Evolutionary conservation across 1,140 invertebrate genomes (phyloP).

Genomic region (Meteorus sp.): DNA sequence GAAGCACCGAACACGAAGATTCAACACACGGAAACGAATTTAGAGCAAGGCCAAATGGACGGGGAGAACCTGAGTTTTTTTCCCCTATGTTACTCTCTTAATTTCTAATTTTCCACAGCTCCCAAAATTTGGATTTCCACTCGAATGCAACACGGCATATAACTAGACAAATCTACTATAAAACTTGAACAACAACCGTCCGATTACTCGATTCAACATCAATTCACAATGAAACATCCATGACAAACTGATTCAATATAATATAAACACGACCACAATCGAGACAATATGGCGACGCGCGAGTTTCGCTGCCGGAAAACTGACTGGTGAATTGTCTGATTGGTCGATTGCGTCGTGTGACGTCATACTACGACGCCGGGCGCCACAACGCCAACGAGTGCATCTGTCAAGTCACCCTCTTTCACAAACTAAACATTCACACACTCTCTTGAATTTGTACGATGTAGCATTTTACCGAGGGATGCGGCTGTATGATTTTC

Average conservation of each 20-base stretch:
- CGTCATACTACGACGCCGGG: constrained; percentile 18
- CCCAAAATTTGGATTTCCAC: too few species aligned
- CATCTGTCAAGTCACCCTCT: constrained; percentile 15
- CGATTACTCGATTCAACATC: not conserved
- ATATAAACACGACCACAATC: constrained; percentile 16
- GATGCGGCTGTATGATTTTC: not conserved
- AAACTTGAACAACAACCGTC: not conserved
- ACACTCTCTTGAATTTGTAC: too few species aligned
- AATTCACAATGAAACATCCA: not conserved
- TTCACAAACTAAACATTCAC: not conserved
- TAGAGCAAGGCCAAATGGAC: too few species aligned
- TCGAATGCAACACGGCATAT: too few species aligned
- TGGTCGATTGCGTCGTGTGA: constrained; percentile 27
- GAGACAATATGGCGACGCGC: constrained; percentile 26
- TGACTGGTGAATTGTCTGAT: constrained; percentile 15
- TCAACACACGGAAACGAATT: too few species aligned
- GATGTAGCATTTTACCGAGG: too few species aligned
- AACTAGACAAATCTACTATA: too few species aligned
- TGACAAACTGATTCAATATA: not conserved
- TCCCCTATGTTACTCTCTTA: too few species aligned
- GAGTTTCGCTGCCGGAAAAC: constrained; percentile 26
- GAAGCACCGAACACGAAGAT: too few species aligned
- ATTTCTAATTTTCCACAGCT: too few species aligned
- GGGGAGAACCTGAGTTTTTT: too few species aligned
- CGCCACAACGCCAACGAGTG: constrained; percentile 1